phyloP scores from a whole-genome alignment of 2,113 vertebrate species.

The Archocentrus centrarchus region DNA sequence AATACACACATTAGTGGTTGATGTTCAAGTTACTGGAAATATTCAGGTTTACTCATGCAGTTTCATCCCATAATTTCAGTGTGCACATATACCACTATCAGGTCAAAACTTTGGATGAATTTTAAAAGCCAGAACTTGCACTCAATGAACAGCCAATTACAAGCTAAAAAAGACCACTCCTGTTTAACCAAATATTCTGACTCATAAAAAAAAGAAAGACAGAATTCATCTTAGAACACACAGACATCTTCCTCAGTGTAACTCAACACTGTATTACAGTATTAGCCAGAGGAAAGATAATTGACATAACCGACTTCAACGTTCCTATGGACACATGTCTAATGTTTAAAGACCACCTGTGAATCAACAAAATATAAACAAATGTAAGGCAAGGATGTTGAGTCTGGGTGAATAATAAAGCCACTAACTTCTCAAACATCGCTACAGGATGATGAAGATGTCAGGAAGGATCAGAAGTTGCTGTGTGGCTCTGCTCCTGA shows the following conservation, averaged over 20 bases:
- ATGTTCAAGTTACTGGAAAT: neutral
- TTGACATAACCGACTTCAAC: neutral
- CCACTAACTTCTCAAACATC: neutral
- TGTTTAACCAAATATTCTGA: too few species aligned
- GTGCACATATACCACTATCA: too few species aligned
- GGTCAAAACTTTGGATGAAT: too few species aligned
- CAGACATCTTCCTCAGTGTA: too few species aligned
- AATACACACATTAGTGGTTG: neutral
- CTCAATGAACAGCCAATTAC: too few species aligned
- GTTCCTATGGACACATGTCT: rapidly evolving
- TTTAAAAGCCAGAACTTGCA: too few species aligned
- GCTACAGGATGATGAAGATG: constrained; percentile 46
- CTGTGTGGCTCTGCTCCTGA: constrained; percentile 28
- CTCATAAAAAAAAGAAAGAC: too few species aligned
- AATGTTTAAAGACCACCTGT: neutral
- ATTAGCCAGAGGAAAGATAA: neutral
- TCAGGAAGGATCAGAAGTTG: neutral
- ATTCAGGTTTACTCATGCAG: too few species aligned
- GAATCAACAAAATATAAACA: neutral
- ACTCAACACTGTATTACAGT: neutral
- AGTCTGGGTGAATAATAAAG: neutral
- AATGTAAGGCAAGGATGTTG: neutral
- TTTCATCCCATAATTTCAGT: too few species aligned
- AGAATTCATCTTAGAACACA: too few species aligned
- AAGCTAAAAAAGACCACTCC: too few species aligned